Conservation (phyloP, 2,113 vertebrate species). For the Oncorhynchus mykiss region DNA sequence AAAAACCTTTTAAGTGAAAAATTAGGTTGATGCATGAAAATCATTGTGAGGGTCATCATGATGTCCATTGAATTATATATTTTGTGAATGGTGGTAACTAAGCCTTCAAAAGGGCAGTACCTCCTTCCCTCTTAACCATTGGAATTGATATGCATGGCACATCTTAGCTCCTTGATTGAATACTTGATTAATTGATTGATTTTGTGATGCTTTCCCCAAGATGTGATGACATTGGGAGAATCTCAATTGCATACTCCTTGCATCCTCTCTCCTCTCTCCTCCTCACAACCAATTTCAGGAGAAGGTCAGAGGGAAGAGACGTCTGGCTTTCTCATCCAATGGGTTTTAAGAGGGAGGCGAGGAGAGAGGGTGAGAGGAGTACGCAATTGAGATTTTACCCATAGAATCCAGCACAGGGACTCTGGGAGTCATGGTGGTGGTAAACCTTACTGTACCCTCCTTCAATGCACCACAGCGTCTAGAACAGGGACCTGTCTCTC, state of each 20-base stretch:
- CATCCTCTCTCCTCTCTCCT: no score
- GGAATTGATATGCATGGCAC: not conserved
- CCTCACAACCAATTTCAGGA: no score
- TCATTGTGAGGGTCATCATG: not conserved
- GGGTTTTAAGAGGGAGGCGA: no score
- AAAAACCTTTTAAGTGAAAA: not conserved
- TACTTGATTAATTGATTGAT: not conserved
- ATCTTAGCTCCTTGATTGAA: not conserved
- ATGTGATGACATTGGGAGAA: not conserved
- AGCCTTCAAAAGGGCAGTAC: not conserved
- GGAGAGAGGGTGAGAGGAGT: no score
- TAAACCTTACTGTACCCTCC: not conserved
- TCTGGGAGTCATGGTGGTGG: not conserved
- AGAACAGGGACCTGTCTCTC: not conserved
- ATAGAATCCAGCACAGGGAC: not conserved
- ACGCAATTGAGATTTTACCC: not conserved
- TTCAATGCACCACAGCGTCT: constrained; percentile 5
- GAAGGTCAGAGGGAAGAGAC: no score
- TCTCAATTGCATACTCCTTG: no score
- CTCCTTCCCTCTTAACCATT: not conserved
- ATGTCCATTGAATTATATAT: not conserved
- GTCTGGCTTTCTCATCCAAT: no score
- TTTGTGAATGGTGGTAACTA: not conserved
- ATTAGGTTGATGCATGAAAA: constrained; percentile 6
- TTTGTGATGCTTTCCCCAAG: not conserved